Evolutionary conservation across 2,113 vertebrate species (phyloP), one percentile per base, ranked within the genome.

Genomic region (Alouatta palliata): DNA sequence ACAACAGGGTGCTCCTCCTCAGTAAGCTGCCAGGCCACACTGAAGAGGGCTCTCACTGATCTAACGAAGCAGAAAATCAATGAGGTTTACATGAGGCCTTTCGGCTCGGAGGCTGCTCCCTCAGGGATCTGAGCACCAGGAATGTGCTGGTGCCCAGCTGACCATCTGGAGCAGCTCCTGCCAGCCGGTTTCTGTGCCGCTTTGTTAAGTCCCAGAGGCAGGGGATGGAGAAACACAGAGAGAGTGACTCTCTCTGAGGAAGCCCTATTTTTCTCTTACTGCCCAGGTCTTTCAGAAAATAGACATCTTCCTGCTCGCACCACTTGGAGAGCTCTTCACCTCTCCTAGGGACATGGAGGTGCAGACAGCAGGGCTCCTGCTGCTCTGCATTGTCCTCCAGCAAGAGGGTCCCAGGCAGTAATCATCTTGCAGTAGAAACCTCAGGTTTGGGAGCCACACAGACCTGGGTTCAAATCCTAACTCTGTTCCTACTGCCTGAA

Each of bases 21-120:
- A 52, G 35, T 6, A 47, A 82, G 43, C 40, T 71, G 64, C 92
- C 23, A 88, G 85, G 79, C 52, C 16, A 3, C n/a, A 1, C 58
- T 91, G 73, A 96, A 96, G 89, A 96, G 97, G 93, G 40, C 80
- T 95, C 97, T 98, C 87, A 91, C 12, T 5, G 64, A 73, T 11
- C 43, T 96, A 94, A 94, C 0, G 17, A 89, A 71, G 97, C 91
- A 94, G 97, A 98, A 97, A 91, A 80, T 93, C 90, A 93, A 91
- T 66, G 91, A 91, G 79, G 54, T 64, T 90, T 89, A 52, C n/a
- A 11, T 0, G 35, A 84, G 43, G 47, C 61, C 1, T 49, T 23
- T 11, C 54, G 47, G 21, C 68, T 0, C 0, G 2, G 52, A 92
- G 52, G 61, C 87, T 40, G 45, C n/a, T 82, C 45, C 7, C 45